Base-by-base conservation (phyloP, 2,113 vertebrate species). In the Silurus meridionalis region DNA sequence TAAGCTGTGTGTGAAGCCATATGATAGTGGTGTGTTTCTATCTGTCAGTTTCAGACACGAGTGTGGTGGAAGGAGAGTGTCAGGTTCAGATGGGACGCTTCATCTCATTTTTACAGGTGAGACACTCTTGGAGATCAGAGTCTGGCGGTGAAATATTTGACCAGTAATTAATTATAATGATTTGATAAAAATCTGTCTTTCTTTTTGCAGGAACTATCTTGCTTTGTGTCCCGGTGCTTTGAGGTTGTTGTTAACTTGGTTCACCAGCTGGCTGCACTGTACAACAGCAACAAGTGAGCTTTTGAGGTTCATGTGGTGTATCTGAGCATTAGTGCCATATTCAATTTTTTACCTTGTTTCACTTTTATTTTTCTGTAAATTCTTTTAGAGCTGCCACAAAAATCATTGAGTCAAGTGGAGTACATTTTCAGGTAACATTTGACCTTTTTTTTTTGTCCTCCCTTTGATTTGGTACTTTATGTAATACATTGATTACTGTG, bases 31-130 rank as follows among this genome's bases (percentile, higher is more conserved):
- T 48, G 28, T 80, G 57, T 46, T 87, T 28, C 87, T 90, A 0
- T 52, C 7, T 92, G 90, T 57, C 91, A 99, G 98, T 95, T 86
- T 95, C 97, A 89, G 97, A 98, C 89, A 96, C 96, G 78, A 96
- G 96, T 91, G 94, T 97, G 94, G 93, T 97, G 88, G 98, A 99
- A 91, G 98, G 98, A 79, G 98, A 99, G 90, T 96, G 95, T 66
- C 98, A 99, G 91, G 96, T 99, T 93, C 97, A 99, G 87, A 98
- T 99, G 97, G 98, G 98, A 83, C 96, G 98, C 93, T 99, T 98
- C 91, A 95, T 99, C 93, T 98, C 98, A n/a, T 99, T 99, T 85
- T 93, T 99, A 80, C 98, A 99, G 97, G 98, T 77, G 82, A 48
- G 0, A 11, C 11, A 21, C 4, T 25, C 0, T 78, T 53, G 53